A percentile compares a stretch with the other conserved stretches of the same genome.
phyloP scores from a whole-genome alignment of 2,797 vertebrate species.

The Lacerta bilineata region DNA sequence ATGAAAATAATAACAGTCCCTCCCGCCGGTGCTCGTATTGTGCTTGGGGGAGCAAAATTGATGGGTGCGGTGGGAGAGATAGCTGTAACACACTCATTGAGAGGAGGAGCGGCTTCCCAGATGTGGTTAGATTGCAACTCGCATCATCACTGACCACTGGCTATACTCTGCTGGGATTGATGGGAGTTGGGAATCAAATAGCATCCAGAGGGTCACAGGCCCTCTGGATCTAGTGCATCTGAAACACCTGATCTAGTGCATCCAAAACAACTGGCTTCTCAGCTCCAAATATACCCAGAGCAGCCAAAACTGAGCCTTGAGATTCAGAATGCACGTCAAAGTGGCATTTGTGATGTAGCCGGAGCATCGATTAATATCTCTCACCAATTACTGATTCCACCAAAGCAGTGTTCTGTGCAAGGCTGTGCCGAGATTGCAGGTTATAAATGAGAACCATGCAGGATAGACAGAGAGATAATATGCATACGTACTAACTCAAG shows the following conservation, averaged over 20 bases:
- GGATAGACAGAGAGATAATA: constrained; percentile 13
- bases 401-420: constrained; percentile 29
- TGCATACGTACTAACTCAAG: constrained; percentile 8
- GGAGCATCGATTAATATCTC: not conserved
- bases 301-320: constrained; percentile 24
- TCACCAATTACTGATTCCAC: not conserved
- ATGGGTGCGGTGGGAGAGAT: not conserved
- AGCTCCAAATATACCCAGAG: not conserved
- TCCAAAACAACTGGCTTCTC: constrained; percentile 11
- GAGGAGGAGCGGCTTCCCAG: not conserved
- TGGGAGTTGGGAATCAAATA: too few species aligned
- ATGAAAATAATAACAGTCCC: constrained; percentile 38
- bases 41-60: constrained; percentile 8
- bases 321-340: fast-evolving
- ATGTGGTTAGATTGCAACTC: too few species aligned
- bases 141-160: too few species aligned
- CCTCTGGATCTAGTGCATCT: not conserved
- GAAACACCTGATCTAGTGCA: not conserved
- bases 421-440: constrained; percentile 24
- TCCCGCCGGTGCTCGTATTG: not conserved
- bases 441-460: not conserved
- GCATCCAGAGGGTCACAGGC: too few species aligned
- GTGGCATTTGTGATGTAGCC: constrained; percentile 36
- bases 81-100: not conserved
- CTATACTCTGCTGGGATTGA: too few species aligned